Percentiles rank a stretch among this genome's conserved stretches.
phyloP scores from a whole-genome alignment of 2,113 vertebrate genomes.

The Rhinoptilus africanus region DNA sequence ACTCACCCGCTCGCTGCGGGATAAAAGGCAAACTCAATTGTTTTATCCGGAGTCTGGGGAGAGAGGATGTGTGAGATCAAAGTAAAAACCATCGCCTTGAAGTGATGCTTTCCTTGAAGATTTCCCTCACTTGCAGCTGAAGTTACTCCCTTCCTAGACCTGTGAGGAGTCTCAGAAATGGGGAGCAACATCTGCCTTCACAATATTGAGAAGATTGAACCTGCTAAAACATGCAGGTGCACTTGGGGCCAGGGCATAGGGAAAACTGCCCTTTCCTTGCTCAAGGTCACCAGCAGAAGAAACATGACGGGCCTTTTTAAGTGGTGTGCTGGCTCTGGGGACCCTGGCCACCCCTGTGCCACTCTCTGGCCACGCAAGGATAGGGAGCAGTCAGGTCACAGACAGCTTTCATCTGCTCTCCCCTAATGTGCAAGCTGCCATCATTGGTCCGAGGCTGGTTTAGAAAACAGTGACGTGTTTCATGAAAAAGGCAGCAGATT shows the following conservation, averaged over 20 bases:
- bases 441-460: neutral
- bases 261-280: neutral
- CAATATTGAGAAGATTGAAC: neutral
- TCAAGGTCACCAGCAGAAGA: neutral
- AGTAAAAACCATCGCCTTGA: neutral
- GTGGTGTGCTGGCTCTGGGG: neutral
- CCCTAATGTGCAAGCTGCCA: neutral
- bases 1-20: neutral
- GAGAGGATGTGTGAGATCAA: neutral
- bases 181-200: fast-evolving
- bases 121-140: neutral
- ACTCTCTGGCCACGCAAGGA: fast-evolving
- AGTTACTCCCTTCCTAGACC: neutral
- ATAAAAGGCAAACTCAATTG: neutral
- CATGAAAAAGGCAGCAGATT: neutral
- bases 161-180: neutral
- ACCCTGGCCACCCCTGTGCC: neutral
- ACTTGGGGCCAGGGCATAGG: neutral
- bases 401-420: neutral
- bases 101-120: neutral
- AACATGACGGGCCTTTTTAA: neutral
- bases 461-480: neutral
- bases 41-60: neutral
- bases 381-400: neutral
- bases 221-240: neutral